Evolutionary conservation across 2,888 invertebrate species (phyloP).

Genomic region (Plagodis dolabraria): DNA sequence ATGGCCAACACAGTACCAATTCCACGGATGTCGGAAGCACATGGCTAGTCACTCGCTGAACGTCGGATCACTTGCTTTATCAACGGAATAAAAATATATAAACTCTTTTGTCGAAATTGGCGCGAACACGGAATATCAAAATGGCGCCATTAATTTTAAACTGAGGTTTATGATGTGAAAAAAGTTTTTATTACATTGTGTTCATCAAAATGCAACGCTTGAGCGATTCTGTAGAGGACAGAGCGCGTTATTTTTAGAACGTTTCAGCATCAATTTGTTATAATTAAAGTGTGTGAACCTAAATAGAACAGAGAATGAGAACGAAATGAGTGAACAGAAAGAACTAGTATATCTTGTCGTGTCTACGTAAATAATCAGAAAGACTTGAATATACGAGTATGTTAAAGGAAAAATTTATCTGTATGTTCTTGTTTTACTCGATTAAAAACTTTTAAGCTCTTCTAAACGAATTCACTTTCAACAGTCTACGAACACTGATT

Average conservation of each 20-base stretch:
- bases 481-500: no score
- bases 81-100: slow-evolving; percentile 28
- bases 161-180: no score
- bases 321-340: slow-evolving; percentile 45
- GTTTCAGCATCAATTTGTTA: slow-evolving; percentile 50
- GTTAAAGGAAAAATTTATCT: slow-evolving; percentile 19
- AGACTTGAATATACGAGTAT: slow-evolving; percentile 37
- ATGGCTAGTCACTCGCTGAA: slow-evolving; percentile 53
- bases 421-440: no score
- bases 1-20: slow-evolving; percentile 45
- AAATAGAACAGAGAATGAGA: slow-evolving; percentile 56
- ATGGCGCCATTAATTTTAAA: not conserved
- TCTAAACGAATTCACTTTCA: no score
- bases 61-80: slow-evolving; percentile 44
- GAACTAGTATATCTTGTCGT: slow-evolving; percentile 34
- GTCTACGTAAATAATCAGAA: slow-evolving; percentile 25
- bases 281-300: slow-evolving; percentile 55
- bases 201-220: no score
- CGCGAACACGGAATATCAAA: not conserved
- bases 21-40: slow-evolving; percentile 59
- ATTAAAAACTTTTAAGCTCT: no score
- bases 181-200: no score
- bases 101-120: slow-evolving; percentile 7
- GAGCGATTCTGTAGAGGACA: slow-evolving; percentile 24
- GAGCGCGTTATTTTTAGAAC: slow-evolving; percentile 32